Base-by-base conservation (phyloP, 1,140 invertebrate genomes). In the Achatina immaculata region DNA sequence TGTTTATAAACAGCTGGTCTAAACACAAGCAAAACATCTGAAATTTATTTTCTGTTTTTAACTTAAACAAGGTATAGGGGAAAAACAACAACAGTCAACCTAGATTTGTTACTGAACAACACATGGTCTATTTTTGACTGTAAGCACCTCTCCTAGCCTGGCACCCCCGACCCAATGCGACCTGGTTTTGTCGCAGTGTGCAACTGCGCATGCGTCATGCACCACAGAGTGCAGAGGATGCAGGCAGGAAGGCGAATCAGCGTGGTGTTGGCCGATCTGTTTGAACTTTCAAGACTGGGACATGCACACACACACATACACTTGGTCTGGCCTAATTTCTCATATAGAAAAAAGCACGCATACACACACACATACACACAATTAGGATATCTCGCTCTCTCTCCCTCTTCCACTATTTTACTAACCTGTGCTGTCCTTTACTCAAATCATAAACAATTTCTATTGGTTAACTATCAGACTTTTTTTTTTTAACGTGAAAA, bases 161-260 rank as follows among this genome's bases (percentile, higher is more conserved):
- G 1, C 36, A 7, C 36, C 36, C 71, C 40, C 71, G n/a, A 73
- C 71, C 36, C 45, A 40, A 36, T 28, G 71, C 71, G 71, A 73
- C 71, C 71, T 28, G 43, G 48, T 73, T 73, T 73, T 48, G 71
- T 40, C 40, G 21, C 43, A 73, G 71, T 73, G 71, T 45, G 42
- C 43, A 43, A 34, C 42, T 73, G 71, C 71, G 71, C 71, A 73
- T 73, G 71, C 71, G 43, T 73, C 40, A 62, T 73, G 43, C 71
- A 43, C 43, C 71, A 73, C 0, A 73, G 42, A 73, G 71, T 73
- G 43, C 43, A 51, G 71, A 2, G 43, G 68, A 43, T 31, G 71
- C 71, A 28, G 71, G 71, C 71, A n/a, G 71, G 71, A 42, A n/a
- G 71, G 43, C 71, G 48, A 34, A 34, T 43, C 21, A 43, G 43